Evolutionary conservation across 2,113 vertebrate genomes (phyloP), one percentile per base, ranked within the genome.

Genomic region (Penelope pileata): DNA sequence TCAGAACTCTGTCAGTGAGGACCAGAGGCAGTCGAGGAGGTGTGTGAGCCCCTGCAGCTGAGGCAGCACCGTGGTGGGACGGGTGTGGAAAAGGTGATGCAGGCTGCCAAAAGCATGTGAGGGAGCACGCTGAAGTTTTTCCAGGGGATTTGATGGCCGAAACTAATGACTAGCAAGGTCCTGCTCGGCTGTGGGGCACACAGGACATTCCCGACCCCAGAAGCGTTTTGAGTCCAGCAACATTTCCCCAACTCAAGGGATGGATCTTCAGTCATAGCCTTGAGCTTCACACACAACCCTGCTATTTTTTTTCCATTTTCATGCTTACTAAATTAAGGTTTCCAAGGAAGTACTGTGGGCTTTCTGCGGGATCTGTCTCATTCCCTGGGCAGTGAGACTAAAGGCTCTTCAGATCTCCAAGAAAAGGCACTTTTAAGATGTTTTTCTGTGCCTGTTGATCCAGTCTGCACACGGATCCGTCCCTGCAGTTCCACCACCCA

Each of bases 391-490:
- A 9, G 0, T 78, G 73, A 88, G 56, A 68, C 56, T 96, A 90
- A 95, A 72, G 82, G 66, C 38, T 88, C 83, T 66, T 75, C 75
- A 86, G 83, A 92, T 91, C 87, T 74, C 72, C 13, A 13, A 88
- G 67, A 86, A 92, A 82, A 93, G 91, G 67, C 51, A 83, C 51
- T 93, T 93, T 86, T 80, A 75, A 90, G 88, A 75, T 75, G 56
- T 88, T 90, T 97, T 86, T 86, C 85, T 23, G 0, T 86, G 82
- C 48, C 76, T 91, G 56, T 90, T 86, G 63, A 73, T 83, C 76
- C 56, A 83, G 79, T 27, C 59, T 6, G 21, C 60, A 78, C 72
- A 34, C 69, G 32, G 83, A 67, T 83, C 66, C 63, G 72, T 90
- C 83, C 85, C 73, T 83, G 72, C 70, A 91, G 56, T 77, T 91